Evolutionary conservation across 1,140 invertebrate genomes (phyloP), one percentile per base, ranked within the genome.

Genomic region (Chlorops oryzae): DNA sequence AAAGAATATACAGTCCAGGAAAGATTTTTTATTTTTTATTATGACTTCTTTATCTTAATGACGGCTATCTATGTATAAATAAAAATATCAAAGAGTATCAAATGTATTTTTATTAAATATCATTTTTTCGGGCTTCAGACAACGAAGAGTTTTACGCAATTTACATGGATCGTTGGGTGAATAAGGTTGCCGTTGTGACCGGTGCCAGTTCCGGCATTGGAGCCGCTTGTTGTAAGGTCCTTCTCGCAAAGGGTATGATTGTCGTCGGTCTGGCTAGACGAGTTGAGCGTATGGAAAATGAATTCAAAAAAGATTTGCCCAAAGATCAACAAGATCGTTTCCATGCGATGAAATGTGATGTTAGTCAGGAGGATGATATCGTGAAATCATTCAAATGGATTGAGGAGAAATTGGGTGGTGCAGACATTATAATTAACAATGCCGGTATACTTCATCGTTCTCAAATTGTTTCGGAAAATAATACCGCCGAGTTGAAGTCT

Each of bases 391-490:
- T 88, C 59, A 56, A 77, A 44, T 80, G 77, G 76, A 74, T 80
- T 12, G 73, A 79, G 32, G 62, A 74, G 2, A 75, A 75, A 2
- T 70, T 81, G 17, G 82, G 81, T 3, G 78, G 80, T 3, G 70
- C 84, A 1, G 80, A 86, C 57, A 69, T 88, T 3, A 72, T 86
- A 25, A 70, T 88, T 32, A 88, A 88, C 62, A 86, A 84, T 61
- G 85, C 86, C 5, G 85, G 81, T 1, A 54, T 81, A 0, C 57
- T 70, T 0, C 58, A 57, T 5, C 0, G 21, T 0, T 38, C 47
- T 0, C 9, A 6, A 0, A 41, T 65, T 17, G 37, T 22, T 1
- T 20, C 6, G 0, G 21, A 25, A 4, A 54, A 49, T 15, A 65
- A 65, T 22, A 4, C 22, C 6, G 35, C 35, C 0, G 58, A 50